Conservation (phyloP, 2,888 invertebrate species). For the Leptinotarsa tumamoca region DNA sequence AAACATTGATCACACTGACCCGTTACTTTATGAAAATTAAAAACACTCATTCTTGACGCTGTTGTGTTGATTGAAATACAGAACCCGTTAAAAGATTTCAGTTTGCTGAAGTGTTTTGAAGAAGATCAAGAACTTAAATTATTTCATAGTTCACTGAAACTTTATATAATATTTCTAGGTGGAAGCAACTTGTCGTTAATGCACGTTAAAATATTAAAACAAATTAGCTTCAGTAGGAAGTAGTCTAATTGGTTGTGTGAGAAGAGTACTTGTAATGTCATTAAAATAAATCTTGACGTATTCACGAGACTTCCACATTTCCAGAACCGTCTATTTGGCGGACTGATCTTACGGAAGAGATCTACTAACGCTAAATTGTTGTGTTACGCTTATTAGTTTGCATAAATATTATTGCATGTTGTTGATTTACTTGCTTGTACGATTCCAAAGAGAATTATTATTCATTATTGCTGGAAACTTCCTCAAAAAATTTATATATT, state of each 20-base stretch:
- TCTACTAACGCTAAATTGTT: not conserved
- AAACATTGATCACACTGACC: too few species aligned
- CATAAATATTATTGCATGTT: conserved; percentile 13
- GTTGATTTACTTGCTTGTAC: not conserved
- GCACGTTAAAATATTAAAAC: not conserved
- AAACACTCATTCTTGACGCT: too few species aligned
- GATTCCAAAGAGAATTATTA: conserved; percentile 2
- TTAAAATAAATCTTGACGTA: not conserved
- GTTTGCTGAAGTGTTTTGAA: too few species aligned
- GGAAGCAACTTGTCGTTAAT: too few species aligned
- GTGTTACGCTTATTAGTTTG: conserved; percentile 14
- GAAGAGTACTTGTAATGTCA: not conserved
- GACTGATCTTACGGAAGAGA: not conserved
- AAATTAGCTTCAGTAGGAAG: conserved; percentile 12
- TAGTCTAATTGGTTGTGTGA: conserved; percentile 3
- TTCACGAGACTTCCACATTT: not conserved
- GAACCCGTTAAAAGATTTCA: too few species aligned
- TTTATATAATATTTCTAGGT: too few species aligned
- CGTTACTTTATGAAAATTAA: too few species aligned
- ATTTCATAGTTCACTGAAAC: too few species aligned
- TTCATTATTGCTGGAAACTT: not conserved
- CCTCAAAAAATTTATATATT: not conserved
- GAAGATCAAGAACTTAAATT: too few species aligned
- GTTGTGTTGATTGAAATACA: too few species aligned
- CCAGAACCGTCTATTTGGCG: not conserved